Evolutionary conservation across 1,140 invertebrate species (phyloP), one percentile per base, ranked within the genome.

Genomic region (Microplitis demolitor): DNA sequence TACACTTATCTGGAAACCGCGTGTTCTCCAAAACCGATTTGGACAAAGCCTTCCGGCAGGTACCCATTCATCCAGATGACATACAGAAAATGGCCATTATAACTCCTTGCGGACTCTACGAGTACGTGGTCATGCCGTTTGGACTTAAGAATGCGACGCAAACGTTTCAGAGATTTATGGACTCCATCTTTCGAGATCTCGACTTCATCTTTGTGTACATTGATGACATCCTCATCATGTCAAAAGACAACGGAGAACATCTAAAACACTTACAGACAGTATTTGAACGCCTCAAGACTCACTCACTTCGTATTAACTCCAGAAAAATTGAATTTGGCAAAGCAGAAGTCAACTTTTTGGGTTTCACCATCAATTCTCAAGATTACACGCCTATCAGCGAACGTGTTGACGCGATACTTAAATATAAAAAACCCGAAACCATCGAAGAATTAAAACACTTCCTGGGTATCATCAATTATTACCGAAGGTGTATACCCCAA

Each of bases 381-480:
- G 88, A 88, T 1, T 74, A 72, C 3, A 77, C 71, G 73, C 80
- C 81, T 50, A 64, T 76, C 0, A 34, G 64, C 0, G 77, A 74
- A 5, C 34, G 4, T 34, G 73, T 34, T 0, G 13, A 58, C 3
- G 39, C 24, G 5, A 71, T 71, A 8, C 14, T 63, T 24, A 8
- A 81, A 0, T 86, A 80, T 71, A 77, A 76, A 6, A 66, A 73
- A 72, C 82, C 85, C 4, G 69, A 74, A n/a, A 79, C 71, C 8
- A 68, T 84, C 13, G 72, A 76, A 31, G 71, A 80, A 54, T 71
- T 84, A n/a, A 68, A 84, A 33, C 66, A 79, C 6, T 89, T 88
- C 72, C 60, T 89, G 3, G 87, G 83, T 0, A 83, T 86, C 77
- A 61, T 86, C 0, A 87, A 87, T 60, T 87, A 82, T 76, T 87